phyloP scores from a whole-genome alignment of 2,113 vertebrate species.

The Rutilus rutilus region DNA sequence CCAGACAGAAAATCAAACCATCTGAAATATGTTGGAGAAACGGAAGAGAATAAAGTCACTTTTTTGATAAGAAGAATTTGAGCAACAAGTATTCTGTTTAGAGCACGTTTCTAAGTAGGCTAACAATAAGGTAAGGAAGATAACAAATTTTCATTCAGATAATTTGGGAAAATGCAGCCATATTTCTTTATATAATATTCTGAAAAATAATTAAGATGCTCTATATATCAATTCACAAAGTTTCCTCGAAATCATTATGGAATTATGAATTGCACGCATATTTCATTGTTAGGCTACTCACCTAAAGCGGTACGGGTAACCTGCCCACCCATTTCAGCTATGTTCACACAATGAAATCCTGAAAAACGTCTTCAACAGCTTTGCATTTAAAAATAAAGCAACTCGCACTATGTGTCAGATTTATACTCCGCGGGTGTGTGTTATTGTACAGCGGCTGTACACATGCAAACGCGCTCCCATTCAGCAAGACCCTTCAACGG shows the following conservation, averaged over 20 bases:
- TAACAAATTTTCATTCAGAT: background rate
- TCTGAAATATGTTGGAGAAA: background rate
- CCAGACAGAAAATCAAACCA: background rate
- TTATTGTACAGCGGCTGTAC: background rate
- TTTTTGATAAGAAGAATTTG: background rate
- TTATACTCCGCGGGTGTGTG: background rate
- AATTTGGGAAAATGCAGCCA: background rate
- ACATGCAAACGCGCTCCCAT: background rate
- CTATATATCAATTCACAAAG: too few relatives aligned
- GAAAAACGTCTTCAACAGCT: background rate
- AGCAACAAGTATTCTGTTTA: background rate
- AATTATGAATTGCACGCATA: background rate
- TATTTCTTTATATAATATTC: background rate
- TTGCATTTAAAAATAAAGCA: background rate
- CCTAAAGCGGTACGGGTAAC: constrained; percentile 22
- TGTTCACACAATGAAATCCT: constrained; percentile 1
- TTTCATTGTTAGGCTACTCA: background rate
- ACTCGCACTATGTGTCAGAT: background rate
- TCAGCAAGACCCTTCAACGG: background rate
- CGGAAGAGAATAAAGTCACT: background rate
- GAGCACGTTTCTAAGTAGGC: background rate
- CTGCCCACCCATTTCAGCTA: constrained; percentile 33
- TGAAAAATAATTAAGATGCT: background rate
- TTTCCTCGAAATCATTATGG: background rate
- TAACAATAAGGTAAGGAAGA: background rate